phyloP scores from a whole-genome alignment of 2,113 vertebrate species.

The Myotis yumanensis region DNA sequence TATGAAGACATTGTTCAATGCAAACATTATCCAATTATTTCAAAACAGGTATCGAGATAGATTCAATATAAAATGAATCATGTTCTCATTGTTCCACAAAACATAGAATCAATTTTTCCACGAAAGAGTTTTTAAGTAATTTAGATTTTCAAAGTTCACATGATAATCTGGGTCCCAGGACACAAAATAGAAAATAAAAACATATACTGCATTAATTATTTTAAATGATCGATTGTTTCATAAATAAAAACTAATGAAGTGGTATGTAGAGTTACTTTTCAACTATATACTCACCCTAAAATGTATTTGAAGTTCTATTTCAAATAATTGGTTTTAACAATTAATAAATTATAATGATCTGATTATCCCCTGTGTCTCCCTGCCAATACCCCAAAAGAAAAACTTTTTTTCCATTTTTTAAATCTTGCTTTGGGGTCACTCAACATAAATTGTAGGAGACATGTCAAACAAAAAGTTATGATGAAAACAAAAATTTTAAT shows the following conservation, averaged over 20 bases:
- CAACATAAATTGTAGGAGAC: slow-evolving; percentile 55
- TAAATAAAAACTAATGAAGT: slow-evolving; percentile 44
- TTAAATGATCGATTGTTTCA: neutral
- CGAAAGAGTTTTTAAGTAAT: neutral
- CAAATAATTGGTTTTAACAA: slow-evolving; percentile 29
- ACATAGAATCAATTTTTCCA: slow-evolving; percentile 8
- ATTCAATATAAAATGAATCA: slow-evolving; percentile 48
- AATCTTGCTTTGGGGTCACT: neutral
- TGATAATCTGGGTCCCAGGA: neutral
- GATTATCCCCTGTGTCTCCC: neutral
- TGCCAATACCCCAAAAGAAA: neutral
- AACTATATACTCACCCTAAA: neutral
- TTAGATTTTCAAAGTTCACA: slow-evolving; percentile 43
- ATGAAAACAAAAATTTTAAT: slow-evolving; percentile 50
- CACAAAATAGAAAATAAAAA: slow-evolving; percentile 52
- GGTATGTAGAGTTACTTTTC: neutral
- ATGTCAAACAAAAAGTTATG: slow-evolving; percentile 39
- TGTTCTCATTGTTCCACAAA: slow-evolving; percentile 27
- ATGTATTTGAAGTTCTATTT: slow-evolving; percentile 37
- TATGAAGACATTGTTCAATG: neutral
- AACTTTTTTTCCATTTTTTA: neutral
- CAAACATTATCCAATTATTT: slow-evolving; percentile 50
- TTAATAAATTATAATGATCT: neutral
- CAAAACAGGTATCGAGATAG: slow-evolving; percentile 31
- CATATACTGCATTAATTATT: neutral